These are phyloP conservation scores for Oenanthe oenanthe DNA, from an alignment of 2,113 vertebrate species.

Conservation along the genomic window DNA sequence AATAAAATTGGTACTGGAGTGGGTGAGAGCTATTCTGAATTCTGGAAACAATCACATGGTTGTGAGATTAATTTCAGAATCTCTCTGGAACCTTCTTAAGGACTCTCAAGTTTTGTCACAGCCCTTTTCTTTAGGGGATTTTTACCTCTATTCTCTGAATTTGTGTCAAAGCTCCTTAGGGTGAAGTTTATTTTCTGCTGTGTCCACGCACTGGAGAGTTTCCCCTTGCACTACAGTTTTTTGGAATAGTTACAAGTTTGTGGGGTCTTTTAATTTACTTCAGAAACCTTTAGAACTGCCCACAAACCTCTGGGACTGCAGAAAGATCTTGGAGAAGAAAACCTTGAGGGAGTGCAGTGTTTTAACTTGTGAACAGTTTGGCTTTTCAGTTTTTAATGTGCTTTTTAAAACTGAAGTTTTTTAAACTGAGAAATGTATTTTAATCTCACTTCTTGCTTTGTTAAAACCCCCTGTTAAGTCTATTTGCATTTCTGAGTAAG, in stretches of 20 bases:
- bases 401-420: background rate
- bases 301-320: background rate
- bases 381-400: background rate
- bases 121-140: background rate
- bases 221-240: background rate
- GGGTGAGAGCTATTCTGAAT: accelerated
- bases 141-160: background rate
- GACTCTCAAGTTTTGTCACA: background rate
- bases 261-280: background rate
- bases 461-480: background rate
- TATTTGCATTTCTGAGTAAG: constrained; percentile 15
- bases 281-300: background rate
- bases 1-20: background rate
- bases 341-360: background rate
- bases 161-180: background rate
- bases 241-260: background rate
- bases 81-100: background rate
- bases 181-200: background rate
- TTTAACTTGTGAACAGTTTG: background rate
- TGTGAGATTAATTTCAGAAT: background rate
- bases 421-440: background rate
- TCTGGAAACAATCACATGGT: accelerated
- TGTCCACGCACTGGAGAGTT: background rate
- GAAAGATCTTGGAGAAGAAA: background rate
- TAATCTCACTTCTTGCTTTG: background rate